phyloP scores from a whole-genome alignment of 1,140 invertebrate genomes.

The Spodoptera litura region DNA sequence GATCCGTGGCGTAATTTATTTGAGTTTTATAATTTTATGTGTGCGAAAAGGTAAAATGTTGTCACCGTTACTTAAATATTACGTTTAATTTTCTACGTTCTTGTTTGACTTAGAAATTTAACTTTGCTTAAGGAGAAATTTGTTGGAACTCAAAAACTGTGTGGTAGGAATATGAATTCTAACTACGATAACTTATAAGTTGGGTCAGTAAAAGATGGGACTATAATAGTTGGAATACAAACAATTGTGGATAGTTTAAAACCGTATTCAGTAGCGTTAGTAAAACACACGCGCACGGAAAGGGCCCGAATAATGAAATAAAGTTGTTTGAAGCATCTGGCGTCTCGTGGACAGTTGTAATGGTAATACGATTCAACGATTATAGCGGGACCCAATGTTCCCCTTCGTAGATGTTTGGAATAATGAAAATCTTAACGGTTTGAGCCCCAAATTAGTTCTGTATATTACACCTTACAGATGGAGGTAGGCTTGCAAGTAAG shows the following conservation, averaged over 20 bases:
- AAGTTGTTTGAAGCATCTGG: slow-evolving; percentile 82
- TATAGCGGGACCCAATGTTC: slow-evolving; percentile 68
- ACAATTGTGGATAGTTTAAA: slow-evolving; percentile 41
- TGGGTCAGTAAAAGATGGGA: background rate
- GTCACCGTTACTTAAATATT: slow-evolving; percentile 9
- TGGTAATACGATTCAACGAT: slow-evolving; percentile 84
- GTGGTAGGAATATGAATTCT: background rate
- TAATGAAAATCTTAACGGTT: slow-evolving; percentile 75
- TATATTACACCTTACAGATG: slow-evolving; percentile 49
- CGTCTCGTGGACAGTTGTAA: slow-evolving; percentile 79
- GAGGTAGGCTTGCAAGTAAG: slow-evolving; percentile 26
- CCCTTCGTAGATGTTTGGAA: slow-evolving; percentile 67
- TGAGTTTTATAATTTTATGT: slow-evolving; percentile 40
- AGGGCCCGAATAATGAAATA: slow-evolving; percentile 72
- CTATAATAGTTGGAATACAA: slow-evolving; percentile 10
- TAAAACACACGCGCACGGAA: slow-evolving; percentile 55
- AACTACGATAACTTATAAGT: background rate
- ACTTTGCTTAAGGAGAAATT: background rate
- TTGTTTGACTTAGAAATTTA: slow-evolving; percentile 2
- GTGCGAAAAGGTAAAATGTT: slow-evolving; percentile 34
- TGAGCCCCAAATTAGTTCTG: slow-evolving; percentile 71
- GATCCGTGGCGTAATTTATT: slow-evolving; percentile 35
- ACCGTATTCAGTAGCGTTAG: slow-evolving; percentile 32
- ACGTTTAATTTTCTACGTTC: background rate
- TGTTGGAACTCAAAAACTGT: background rate